These are phyloP conservation scores for Cardiocondyla obscurior DNA, from an alignment of 1,140 invertebrate species.

Conservation along the genomic window DNA sequence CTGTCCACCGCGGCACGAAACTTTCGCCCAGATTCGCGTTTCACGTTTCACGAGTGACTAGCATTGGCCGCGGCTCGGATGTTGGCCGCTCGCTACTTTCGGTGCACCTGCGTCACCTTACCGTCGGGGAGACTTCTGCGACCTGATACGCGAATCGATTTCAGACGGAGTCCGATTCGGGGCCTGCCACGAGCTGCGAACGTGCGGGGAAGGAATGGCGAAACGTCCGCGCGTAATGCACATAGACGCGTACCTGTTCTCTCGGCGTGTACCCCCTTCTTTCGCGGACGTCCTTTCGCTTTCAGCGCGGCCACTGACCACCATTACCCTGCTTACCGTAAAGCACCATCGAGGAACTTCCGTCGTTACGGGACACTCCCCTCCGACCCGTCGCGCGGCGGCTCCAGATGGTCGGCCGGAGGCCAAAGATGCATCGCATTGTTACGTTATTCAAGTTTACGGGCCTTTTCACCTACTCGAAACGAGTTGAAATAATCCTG, in stretches of 20 bases:
- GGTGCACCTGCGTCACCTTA: slow-evolving; percentile 15
- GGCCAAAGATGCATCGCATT: slow-evolving; percentile 6
- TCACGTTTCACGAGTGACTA: slow-evolving; percentile 79
- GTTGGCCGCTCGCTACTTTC: slow-evolving; percentile 44
- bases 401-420: no score
- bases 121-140: not conserved
- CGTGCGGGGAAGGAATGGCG: slow-evolving; percentile 52
- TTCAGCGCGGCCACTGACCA: slow-evolving; percentile 71
- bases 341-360: slow-evolving; percentile 31
- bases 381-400: not conserved
- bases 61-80: slow-evolving; percentile 59
- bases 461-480: not conserved
- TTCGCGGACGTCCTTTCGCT: slow-evolving; percentile 70
- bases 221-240: slow-evolving; percentile 55
- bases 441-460: slow-evolving; percentile 11
- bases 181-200: slow-evolving; percentile 7
- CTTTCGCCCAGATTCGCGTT: slow-evolving; percentile 77
- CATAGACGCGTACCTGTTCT: slow-evolving; percentile 49
- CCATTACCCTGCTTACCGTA: not conserved
- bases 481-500: not conserved
- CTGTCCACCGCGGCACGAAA: slow-evolving; percentile 54
- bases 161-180: not conserved
- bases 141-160: slow-evolving; percentile 15
- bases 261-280: slow-evolving; percentile 50
- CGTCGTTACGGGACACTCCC: not conserved